Percentiles rank a stretch among this genome's conserved stretches.
Conservation (phyloP, 2,113 vertebrate genomes). For the Psittacus erithacus region DNA sequence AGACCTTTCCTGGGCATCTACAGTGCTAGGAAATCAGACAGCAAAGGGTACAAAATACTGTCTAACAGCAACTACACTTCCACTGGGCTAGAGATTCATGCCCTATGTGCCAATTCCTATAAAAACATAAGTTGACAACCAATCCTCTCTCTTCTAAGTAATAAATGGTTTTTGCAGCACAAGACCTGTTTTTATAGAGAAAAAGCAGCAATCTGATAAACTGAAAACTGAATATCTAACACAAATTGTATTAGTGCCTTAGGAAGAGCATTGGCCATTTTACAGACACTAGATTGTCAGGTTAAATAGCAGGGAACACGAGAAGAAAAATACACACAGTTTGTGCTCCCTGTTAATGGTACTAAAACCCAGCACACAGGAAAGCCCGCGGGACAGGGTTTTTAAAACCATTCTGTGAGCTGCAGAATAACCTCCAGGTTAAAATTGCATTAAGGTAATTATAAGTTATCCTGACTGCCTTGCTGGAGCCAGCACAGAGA, state of each 20-base stretch:
- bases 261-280: not conserved
- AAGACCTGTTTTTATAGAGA: not conserved
- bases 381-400: not conserved
- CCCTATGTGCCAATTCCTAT: not conserved
- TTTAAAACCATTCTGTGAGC: not conserved
- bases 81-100: not conserved
- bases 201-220: not conserved
- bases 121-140: not conserved
- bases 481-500: not conserved
- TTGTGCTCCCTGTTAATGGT: not conserved
- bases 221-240: not conserved
- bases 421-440: slow-evolving; percentile 20
- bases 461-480: not conserved
- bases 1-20: not conserved
- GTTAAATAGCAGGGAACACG: not conserved
- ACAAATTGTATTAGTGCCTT: not conserved
- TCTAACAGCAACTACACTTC: not conserved
- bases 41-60: not conserved
- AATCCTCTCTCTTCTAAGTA: not conserved
- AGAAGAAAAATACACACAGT: not conserved
- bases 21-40: not conserved
- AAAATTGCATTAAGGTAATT: slow-evolving; percentile 2
- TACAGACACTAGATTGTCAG: not conserved
- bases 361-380: not conserved
- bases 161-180: not conserved